Base-by-base conservation (phyloP, 1,140 invertebrate species). In the Solen grandis region DNA sequence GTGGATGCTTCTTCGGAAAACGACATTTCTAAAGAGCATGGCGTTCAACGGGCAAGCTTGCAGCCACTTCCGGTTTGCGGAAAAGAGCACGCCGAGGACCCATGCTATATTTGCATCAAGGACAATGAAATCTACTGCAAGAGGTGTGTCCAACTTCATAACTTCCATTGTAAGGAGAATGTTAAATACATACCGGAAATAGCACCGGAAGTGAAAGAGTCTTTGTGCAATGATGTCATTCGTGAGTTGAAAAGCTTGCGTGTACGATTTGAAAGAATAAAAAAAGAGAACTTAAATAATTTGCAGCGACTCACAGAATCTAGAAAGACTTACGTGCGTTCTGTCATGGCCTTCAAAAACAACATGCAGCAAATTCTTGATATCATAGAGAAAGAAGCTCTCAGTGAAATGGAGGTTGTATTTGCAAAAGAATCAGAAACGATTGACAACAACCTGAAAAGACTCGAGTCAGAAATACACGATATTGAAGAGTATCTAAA, bases 101-200 rank as follows among this genome's bases (percentile, higher is more conserved):
- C 75, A 19, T 78, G 75, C 41, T 78, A 59, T 46, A 78, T 78
- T 19, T 78, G 75, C 31, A 10, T 78, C 63, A 78, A 78, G 41
- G 75, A 78, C 41, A 78, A 78, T 33, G 75, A 78, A 50, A 68
- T 78, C 16, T 78, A 78, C 66, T 78, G 75, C 35, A 46, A 22
- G 16, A 52, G 54, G 1, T 78, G 75, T 35, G 63, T 78, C 5
- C 35, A 78, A 29, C 41, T 78, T 33, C 75, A 78, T 25, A 78
- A 78, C 41, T 68, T 59, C 16, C 75, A 78, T 36, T 78, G 75
- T 50, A 55, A 38, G 35, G 75, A 78, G 46, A 68, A 69, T 8
- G 75, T 78, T 3, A 78, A 78, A 29, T 60, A 66, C 29, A 78
- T 78, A 46, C 75, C 75, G 10, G 75, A 78, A 60, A 78, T 78